Percentiles rank a stretch among this genome's conserved stretches.
phyloP scores from a whole-genome alignment of 2,797 vertebrate species.

The Catharus ustulatus region DNA sequence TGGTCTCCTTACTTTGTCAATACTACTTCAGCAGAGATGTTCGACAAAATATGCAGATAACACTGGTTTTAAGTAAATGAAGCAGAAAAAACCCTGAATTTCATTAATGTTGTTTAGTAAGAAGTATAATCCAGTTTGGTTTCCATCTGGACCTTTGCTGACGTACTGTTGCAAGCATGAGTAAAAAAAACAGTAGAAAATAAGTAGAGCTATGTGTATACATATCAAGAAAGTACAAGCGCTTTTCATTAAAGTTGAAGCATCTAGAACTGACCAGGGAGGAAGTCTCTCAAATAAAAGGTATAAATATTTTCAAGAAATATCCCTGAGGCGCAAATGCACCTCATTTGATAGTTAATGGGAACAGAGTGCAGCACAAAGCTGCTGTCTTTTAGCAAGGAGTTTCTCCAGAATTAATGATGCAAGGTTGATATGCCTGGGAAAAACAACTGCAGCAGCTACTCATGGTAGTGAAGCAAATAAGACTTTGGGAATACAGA shows the following conservation, averaged over 20 bases:
- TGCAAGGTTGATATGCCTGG: neutral
- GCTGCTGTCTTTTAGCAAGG: neutral
- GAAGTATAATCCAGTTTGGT: neutral
- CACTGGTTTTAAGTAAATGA: neutral
- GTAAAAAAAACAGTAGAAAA: slow-evolving; percentile 25
- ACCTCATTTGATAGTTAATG: neutral
- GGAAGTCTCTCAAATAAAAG: neutral
- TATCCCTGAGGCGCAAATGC: neutral
- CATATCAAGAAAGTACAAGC: neutral
- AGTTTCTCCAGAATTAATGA: neutral
- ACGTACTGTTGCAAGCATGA: neutral
- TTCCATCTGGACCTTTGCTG: neutral
- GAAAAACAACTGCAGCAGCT: neutral
- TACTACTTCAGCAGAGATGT: neutral
- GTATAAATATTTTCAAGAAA: neutral
- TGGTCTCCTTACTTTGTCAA: neutral
- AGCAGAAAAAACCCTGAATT: neutral
- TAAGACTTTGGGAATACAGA: neutral
- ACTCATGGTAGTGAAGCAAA: neutral
- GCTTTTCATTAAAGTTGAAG: neutral
- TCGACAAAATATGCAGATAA: neutral
- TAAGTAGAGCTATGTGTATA: slow-evolving; percentile 18
- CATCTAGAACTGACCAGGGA: neutral
- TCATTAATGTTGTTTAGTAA: neutral
- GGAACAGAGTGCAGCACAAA: neutral